phyloP scores from a whole-genome alignment of 2,888 invertebrate species.

The Ariolimax columbianus region DNA sequence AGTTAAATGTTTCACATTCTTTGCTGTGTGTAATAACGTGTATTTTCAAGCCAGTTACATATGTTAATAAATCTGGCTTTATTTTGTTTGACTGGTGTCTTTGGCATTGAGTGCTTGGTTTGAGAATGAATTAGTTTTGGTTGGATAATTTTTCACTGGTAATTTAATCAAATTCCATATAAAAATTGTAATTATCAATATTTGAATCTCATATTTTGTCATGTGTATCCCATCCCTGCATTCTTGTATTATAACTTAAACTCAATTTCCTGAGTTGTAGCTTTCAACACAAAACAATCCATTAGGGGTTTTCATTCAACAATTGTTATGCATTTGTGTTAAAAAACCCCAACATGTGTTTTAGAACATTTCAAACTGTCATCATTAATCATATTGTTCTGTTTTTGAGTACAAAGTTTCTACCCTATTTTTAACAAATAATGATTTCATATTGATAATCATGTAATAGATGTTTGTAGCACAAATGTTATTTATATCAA shows the following conservation, averaged over 20 bases:
- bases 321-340: no score
- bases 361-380: no score
- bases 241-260: neutral
- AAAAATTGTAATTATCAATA: neutral
- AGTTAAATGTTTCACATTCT: neutral
- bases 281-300: neutral
- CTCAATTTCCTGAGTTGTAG: neutral
- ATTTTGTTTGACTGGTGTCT: no score
- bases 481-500: constrained; percentile 3
- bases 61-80: constrained; percentile 44
- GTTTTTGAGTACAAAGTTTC: neutral
- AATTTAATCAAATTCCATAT: neutral
- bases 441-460: constrained; percentile 3
- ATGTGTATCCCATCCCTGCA: neutral
- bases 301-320: no score
- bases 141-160: neutral
- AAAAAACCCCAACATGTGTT: no score
- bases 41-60: constrained; percentile 41
- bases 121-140: neutral
- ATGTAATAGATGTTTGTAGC: constrained; percentile 2
- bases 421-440: neutral
- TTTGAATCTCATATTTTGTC: neutral
- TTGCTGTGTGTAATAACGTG: neutral
- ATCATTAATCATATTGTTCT: neutral
- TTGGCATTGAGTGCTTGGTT: neutral